These are phyloP conservation scores for Pocillopora verrucosa DNA, from an alignment of 64 coral and sea anemone genomes.

Conservation along the genomic window DNA sequence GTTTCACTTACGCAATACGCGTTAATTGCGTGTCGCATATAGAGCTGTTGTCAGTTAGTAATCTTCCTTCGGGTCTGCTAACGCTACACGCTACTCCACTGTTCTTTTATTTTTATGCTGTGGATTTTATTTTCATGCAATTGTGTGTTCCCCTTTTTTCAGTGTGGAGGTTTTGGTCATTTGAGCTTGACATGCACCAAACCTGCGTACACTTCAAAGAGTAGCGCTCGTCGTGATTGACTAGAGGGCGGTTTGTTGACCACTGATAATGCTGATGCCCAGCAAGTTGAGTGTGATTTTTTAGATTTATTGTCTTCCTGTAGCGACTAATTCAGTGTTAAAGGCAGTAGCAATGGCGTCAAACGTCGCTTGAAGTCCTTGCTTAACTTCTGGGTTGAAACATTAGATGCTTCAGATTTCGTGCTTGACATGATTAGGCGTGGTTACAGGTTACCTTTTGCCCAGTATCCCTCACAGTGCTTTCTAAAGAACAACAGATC, in stretches of 20 bases:
- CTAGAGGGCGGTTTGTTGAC: no score
- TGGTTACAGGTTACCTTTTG: slow-evolving; percentile 35
- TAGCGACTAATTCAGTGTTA: slow-evolving; percentile 33
- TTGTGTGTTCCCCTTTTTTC: no score
- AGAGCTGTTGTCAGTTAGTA: no score
- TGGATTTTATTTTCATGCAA: no score
- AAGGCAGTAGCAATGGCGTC: slow-evolving; percentile 25
- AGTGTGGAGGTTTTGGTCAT: slow-evolving; percentile 36
- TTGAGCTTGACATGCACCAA: slow-evolving; percentile 17
- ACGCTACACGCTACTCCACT: no score
- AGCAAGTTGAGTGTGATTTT: slow-evolving; percentile 30
- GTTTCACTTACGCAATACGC: no score
- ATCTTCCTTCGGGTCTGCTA: no score
- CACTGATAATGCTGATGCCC: background rate
- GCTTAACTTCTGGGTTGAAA: slow-evolving; percentile 47
- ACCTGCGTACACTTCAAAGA: slow-evolving; percentile 16
- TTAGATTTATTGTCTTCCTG: no score
- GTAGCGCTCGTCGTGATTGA: slow-evolving; percentile 26
- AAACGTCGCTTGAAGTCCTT: slow-evolving; percentile 36
- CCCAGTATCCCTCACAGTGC: no score
- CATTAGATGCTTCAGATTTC: slow-evolving; percentile 46
- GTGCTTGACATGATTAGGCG: slow-evolving; percentile 39
- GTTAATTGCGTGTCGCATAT: no score
- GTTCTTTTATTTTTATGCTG: no score
- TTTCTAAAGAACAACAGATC: no score